phyloP scores from a whole-genome alignment of 2,113 vertebrate species.

The Rhynchopsitta pachyrhyncha region DNA sequence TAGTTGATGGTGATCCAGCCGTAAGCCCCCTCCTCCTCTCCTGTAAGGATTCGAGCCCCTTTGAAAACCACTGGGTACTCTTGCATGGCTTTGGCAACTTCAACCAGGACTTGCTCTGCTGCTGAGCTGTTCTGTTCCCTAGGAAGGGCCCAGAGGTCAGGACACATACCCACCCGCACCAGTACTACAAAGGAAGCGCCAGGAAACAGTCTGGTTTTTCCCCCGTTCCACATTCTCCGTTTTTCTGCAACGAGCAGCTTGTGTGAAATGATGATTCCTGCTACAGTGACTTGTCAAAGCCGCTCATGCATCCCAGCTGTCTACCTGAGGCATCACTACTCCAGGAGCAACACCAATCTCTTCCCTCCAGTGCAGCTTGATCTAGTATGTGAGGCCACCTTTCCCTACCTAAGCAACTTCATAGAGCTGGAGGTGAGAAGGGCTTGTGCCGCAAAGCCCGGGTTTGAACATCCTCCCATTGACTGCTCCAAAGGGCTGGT shows the following conservation, averaged over 20 bases:
- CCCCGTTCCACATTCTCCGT: not conserved
- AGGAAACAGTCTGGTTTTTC: not conserved
- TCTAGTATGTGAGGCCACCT: not conserved
- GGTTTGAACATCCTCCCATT: not conserved
- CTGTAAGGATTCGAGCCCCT: slow-evolving; percentile 80
- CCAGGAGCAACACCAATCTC: not conserved
- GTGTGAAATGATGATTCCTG: not conserved
- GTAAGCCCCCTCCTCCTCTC: slow-evolving; percentile 82
- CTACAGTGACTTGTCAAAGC: not conserved
- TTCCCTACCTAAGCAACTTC: not conserved
- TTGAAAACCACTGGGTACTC: slow-evolving; percentile 80
- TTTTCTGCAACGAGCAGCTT: not conserved
- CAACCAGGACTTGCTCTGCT: slow-evolving; percentile 72
- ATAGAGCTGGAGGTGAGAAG: not conserved
- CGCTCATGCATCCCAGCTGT: fast-evolving
- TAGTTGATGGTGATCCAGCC: slow-evolving; percentile 92
- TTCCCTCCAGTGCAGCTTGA: not conserved
- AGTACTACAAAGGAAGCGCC: not conserved
- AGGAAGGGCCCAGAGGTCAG: not conserved
- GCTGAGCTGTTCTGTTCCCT: slow-evolving; percentile 56
- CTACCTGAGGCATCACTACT: not conserved
- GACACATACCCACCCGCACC: not conserved
- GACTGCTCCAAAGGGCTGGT: not conserved
- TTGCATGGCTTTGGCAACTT: slow-evolving; percentile 74
- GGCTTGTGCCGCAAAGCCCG: not conserved